Conservation (phyloP, 2,888 invertebrate genomes). For the Lottia gigantea region DNA sequence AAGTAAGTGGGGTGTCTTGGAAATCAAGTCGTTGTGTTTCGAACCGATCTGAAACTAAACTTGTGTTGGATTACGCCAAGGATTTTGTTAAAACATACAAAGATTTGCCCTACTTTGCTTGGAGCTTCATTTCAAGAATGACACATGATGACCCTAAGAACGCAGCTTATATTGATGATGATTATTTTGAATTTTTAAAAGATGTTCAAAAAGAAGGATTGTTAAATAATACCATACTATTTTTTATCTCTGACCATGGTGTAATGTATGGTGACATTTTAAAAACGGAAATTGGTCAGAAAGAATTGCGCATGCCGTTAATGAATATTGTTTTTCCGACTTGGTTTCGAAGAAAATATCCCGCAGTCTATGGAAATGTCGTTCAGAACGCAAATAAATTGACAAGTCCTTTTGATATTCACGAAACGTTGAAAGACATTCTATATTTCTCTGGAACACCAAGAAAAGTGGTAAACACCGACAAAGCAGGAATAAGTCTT, state of each 20-base stretch:
- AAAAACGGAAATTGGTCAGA: constrained; percentile 78
- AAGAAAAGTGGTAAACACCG: too few relatives aligned
- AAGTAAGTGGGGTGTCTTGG: constrained; percentile 22
- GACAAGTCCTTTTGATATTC: constrained; percentile 84
- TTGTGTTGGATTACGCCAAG: too few relatives aligned
- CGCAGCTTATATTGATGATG: constrained; percentile 78
- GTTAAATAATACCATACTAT: constrained; percentile 41
- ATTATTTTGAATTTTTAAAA: constrained; percentile 74
- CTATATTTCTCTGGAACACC: constrained; percentile 20
- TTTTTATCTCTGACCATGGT: constrained; percentile 85
- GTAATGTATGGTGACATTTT: constrained; percentile 86
- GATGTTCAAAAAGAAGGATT: constrained; percentile 56
- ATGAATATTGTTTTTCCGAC: constrained; percentile 79
- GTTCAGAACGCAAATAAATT: constrained; percentile 75
- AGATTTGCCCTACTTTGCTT: constrained; percentile 77
- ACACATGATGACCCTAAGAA: constrained; percentile 86
- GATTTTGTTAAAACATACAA: constrained; percentile 73
- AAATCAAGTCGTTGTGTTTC: too few relatives aligned
- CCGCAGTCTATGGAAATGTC: constrained; percentile 75
- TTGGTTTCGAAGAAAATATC: constrained; percentile 77
- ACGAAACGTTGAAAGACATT: constrained; percentile 81
- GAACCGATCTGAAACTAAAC: too few relatives aligned
- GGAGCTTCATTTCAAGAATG: constrained; percentile 85
- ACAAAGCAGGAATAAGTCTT: too few relatives aligned
- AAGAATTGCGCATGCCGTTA: constrained; percentile 88